These are phyloP conservation scores for Lacanobia wlatinum DNA, from an alignment of 2,888 invertebrate species.

Conservation along the genomic window DNA sequence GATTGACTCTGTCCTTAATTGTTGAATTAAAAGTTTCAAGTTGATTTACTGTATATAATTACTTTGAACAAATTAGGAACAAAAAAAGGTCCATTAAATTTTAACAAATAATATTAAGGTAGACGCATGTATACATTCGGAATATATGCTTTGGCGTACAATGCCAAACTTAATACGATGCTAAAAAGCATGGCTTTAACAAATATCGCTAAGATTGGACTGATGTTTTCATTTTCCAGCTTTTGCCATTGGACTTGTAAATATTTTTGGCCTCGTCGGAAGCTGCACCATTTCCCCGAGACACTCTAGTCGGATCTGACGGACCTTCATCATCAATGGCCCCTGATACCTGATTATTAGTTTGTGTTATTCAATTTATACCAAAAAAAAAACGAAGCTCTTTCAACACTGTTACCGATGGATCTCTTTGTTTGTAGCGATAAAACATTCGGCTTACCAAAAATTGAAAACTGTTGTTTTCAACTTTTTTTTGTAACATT, in stretches of 20 bases:
- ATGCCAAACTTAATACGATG: conserved; percentile 85
- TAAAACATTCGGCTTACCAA: conserved; percentile 85
- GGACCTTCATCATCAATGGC: conserved; percentile 65
- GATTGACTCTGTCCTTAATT: conserved; percentile 61
- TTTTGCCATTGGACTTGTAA: conserved; percentile 85
- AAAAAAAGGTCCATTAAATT: conserved; percentile 89
- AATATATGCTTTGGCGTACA: conserved; percentile 81
- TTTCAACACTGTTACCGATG: conserved; percentile 89
- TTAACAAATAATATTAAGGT: conserved; percentile 85
- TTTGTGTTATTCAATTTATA: conserved; percentile 88
- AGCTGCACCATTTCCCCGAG: conserved; percentile 79
- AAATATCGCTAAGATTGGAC: conserved; percentile 80
- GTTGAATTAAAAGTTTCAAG: conserved; percentile 66
- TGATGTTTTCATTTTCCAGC: conserved; percentile 77
- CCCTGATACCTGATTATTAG: conserved; percentile 85
- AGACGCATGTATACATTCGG: conserved; percentile 80
- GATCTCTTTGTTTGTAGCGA: conserved; percentile 87
- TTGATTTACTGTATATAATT: conserved; percentile 81
- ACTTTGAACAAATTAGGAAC: conserved; percentile 85
- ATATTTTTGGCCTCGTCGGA: conserved; percentile 80
- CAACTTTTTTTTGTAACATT: conserved; percentile 77
- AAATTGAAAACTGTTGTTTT: conserved; percentile 82
- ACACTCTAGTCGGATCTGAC: conserved; percentile 83
- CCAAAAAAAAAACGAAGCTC: conserved; percentile 89
- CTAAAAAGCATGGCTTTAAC: conserved; percentile 84